Evolutionary conservation across 1,140 invertebrate species (phyloP), one percentile per base, ranked within the genome.

Genomic region (Micrasema longulum): DNA sequence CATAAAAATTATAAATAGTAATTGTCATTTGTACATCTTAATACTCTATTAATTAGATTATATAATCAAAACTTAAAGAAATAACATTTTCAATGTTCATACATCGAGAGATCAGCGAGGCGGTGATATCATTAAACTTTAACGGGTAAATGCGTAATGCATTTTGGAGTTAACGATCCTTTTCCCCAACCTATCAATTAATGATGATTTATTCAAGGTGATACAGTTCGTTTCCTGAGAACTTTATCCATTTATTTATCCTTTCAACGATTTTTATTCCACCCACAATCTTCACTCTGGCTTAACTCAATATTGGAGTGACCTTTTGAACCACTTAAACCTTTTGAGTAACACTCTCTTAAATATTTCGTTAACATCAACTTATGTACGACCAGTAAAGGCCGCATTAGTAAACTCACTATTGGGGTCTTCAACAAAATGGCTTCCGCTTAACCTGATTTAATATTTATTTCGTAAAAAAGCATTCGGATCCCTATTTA

Each of bases 261-360:
- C 50, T 3, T 2, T 31, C 50, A n/a, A 53, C 50, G 20, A n/a
- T 53, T 53, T 53, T 23, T 53, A 35, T 53, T 53, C 50, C 50
- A 31, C n/a, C 23, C 50, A 14, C 23, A 22, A 12, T 22, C 18
- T 26, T 22, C 50, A 31, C 50, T 53, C 22, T 23, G 50, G 50
- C n/a, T 53, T 53, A 53, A 53, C 50, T 22, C 22, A 53, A 53
- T 60, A 41, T 60, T 60, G 38, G 35, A 41, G 36, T 60, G 55
- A 41, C 55, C 55, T 60, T 43, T 38, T 60, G 16, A 41, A 41
- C 36, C 55, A 60, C 55, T 60, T 60, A 60, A 60, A 60, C 35
- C 35, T 60, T 38, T 41, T 18, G 18, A 41, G 35, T 41, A 38
- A 18, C 16, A 38, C 14, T 57, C 53, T 55, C 52, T 41, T 38